Evolutionary conservation across 2,888 invertebrate species (phyloP).

Genomic region (Aphodius sticticus): DNA sequence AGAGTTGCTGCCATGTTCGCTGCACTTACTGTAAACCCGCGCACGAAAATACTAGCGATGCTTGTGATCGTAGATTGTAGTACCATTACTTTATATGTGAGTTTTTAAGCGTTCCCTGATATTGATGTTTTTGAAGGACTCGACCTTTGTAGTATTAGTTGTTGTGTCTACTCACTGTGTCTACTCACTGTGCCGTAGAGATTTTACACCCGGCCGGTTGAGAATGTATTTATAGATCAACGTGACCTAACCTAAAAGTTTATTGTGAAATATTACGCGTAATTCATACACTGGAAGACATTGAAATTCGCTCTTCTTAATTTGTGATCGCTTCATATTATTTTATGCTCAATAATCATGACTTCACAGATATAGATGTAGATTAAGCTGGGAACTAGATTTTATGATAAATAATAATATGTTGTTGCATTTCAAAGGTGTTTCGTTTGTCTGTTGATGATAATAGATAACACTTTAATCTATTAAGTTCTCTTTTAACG

Average conservation of each 20-base stretch:
- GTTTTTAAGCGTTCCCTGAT: not conserved
- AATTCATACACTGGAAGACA: not conserved
- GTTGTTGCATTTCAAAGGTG: too few relatives aligned
- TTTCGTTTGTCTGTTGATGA: too few relatives aligned
- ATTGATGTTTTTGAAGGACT: not conserved
- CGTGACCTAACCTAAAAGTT: not conserved
- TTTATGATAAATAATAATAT: too few relatives aligned
- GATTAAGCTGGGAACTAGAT: too few relatives aligned
- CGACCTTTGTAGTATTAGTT: not conserved
- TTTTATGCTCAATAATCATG: too few relatives aligned
- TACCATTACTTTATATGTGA: not conserved
- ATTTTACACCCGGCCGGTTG: not conserved
- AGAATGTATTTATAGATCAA: not conserved
- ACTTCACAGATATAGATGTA: too few relatives aligned
- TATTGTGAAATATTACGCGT: not conserved
- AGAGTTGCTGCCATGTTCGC: conserved; percentile 24
- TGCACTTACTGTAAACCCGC: conserved; percentile 28
- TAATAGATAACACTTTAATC: too few relatives aligned
- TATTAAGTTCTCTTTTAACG: too few relatives aligned
- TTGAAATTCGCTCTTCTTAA: not conserved
- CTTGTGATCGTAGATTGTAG: conserved; percentile 1
- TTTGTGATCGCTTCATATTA: too few relatives aligned
- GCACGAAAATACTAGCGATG: conserved; percentile 25
- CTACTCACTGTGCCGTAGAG: not conserved
- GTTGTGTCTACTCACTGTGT: too few relatives aligned